A percentile compares a stretch with the other conserved stretches of the same genome.
Conservation (phyloP, 2,797 vertebrate genomes). For the Mycteria americana region DNA sequence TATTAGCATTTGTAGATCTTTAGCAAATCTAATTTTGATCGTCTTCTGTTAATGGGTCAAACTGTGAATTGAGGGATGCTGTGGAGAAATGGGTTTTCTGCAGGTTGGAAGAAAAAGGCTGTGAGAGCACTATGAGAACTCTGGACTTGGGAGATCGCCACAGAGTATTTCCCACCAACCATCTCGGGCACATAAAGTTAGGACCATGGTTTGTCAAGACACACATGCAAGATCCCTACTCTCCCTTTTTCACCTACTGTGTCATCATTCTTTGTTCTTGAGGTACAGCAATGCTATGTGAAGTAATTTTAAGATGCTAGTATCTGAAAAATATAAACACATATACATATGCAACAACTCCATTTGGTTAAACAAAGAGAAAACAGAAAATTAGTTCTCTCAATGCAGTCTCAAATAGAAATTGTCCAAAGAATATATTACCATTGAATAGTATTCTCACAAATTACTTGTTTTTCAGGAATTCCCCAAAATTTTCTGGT, state of each 20-base stretch:
- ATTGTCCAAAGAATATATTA: neutral
- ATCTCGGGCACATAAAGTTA: neutral
- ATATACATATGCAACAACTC: fast-evolving
- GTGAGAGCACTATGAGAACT: neutral
- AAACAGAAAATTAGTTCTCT: neutral
- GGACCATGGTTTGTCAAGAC: neutral
- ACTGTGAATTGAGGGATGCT: neutral
- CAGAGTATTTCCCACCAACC: neutral
- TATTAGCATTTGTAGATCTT: neutral
- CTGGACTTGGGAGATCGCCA: neutral
- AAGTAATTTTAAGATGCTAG: neutral
- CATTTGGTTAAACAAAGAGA: neutral
- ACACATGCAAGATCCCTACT: neutral
- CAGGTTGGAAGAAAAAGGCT: neutral
- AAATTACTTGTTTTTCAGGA: neutral
- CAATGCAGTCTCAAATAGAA: neutral
- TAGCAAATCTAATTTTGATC: neutral
- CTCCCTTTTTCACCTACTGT: neutral
- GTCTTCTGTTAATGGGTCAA: neutral
- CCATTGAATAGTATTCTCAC: neutral
- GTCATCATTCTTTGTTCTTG: neutral
- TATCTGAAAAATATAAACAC: neutral
- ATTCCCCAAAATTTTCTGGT: neutral
- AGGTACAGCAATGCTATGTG: neutral
- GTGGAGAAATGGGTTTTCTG: neutral